phyloP scores from a whole-genome alignment of 2,113 vertebrate genomes.

The Nyctereutes procyonoides region DNA sequence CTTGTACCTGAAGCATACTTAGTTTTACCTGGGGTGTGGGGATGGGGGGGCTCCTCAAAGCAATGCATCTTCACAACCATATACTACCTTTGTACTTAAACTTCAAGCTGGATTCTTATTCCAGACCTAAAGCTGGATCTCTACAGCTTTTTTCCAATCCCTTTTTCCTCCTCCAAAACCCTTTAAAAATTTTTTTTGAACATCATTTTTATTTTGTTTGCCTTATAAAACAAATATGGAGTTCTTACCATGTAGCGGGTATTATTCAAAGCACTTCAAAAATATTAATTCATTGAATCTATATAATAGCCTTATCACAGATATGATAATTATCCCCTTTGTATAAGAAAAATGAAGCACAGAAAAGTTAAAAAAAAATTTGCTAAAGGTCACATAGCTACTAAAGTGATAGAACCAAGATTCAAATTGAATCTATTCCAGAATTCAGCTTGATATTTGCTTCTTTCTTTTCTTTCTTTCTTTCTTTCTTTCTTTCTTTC shows the following conservation, averaged over 20 bases:
- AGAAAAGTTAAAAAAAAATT: background rate
- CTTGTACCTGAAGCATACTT: background rate
- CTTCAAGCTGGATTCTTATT: background rate
- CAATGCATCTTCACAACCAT: background rate
- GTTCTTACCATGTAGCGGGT: background rate
- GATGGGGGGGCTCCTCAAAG: background rate
- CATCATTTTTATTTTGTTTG: background rate
- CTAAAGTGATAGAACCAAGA: background rate
- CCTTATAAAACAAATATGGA: background rate
- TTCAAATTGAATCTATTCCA: background rate
- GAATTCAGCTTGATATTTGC: background rate
- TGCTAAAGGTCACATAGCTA: background rate
- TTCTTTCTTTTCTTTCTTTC: too few species aligned
- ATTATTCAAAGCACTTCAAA: conserved; percentile 28
- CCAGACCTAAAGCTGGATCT: background rate
- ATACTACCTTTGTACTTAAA: background rate
- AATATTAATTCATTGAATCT: background rate
- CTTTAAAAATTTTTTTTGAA: background rate
- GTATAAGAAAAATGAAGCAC: background rate
- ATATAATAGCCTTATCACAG: background rate
- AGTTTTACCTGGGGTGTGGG: background rate
- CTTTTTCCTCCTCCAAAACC: conserved; percentile 28
- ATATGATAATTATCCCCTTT: background rate
- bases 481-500: background rate
- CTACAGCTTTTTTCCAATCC: background rate